Conservation (phyloP, 2,888 invertebrate species). For the Lithophane semibrunnea region DNA sequence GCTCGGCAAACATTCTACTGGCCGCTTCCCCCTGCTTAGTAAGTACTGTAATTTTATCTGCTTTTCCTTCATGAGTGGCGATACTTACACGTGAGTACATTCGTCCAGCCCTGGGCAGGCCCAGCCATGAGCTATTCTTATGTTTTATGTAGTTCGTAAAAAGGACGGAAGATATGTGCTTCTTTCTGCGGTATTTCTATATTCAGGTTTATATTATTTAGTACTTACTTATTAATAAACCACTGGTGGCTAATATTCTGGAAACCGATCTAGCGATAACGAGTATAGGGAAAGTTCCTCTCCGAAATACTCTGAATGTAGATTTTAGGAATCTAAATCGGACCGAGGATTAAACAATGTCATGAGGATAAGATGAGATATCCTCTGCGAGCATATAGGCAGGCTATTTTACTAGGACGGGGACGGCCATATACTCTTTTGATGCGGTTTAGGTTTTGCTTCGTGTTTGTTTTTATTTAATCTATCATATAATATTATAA, state of each 20-base stretch:
- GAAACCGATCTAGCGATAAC: background rate
- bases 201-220: background rate
- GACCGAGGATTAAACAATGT: background rate
- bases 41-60: constrained; percentile 69
- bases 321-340: background rate
- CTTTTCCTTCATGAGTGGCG: background rate
- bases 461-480: background rate
- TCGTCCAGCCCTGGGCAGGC: too few species aligned
- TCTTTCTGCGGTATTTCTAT: background rate
- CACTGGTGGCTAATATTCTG: background rate
- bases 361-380: constrained; percentile 3
- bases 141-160: background rate
- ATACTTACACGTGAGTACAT: too few species aligned
- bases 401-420: background rate
- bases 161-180: background rate
- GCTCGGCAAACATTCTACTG: constrained; percentile 86
- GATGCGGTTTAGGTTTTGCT: background rate
- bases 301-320: background rate
- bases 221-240: background rate
- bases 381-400: background rate
- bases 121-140: background rate
- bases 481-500: too few species aligned
- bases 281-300: background rate
- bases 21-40: constrained; percentile 87
- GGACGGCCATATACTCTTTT: background rate